Evolutionary conservation across 2,888 invertebrate species (phyloP).

Genomic region (Platycnemis pennipes): DNA sequence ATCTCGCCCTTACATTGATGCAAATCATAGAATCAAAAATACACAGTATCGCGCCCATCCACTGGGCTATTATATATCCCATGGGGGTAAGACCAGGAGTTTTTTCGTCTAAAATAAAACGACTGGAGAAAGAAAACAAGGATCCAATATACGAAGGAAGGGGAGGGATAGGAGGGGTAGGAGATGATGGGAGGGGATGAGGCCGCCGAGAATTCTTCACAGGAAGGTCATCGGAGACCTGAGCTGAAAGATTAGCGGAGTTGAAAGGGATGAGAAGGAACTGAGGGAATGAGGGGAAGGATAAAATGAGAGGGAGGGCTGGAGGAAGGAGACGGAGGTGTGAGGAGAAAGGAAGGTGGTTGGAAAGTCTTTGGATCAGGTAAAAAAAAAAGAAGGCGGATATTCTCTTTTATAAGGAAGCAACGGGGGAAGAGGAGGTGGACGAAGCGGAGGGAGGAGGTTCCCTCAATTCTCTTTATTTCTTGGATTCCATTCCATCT

Average conservation of each 20-base stretch:
- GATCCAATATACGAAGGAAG: no score
- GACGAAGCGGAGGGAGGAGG: background rate
- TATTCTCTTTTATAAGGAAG: background rate
- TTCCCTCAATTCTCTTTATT: constrained; percentile 45
- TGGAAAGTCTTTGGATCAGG: background rate
- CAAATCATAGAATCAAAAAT: no score
- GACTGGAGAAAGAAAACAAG: no score
- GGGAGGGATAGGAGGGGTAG: no score
- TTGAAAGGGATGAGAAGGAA: background rate
- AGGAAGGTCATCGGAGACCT: constrained; percentile 45
- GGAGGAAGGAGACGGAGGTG: constrained; percentile 14
- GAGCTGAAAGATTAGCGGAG: constrained; percentile 28
- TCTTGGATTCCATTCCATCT: constrained; percentile 45
- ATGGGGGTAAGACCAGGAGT: no score
- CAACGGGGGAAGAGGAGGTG: background rate
- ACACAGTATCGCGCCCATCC: no score
- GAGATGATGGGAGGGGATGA: no score
- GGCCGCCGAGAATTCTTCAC: background rate
- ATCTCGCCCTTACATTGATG: no score
- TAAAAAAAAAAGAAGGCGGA: background rate
- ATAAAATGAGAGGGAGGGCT: background rate
- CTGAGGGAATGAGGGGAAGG: background rate
- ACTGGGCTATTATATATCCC: no score
- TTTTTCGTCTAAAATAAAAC: no score
- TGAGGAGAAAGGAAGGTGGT: background rate